phyloP scores from a whole-genome alignment of 2,797 vertebrate species.

The Sarcophilus harrisii region DNA sequence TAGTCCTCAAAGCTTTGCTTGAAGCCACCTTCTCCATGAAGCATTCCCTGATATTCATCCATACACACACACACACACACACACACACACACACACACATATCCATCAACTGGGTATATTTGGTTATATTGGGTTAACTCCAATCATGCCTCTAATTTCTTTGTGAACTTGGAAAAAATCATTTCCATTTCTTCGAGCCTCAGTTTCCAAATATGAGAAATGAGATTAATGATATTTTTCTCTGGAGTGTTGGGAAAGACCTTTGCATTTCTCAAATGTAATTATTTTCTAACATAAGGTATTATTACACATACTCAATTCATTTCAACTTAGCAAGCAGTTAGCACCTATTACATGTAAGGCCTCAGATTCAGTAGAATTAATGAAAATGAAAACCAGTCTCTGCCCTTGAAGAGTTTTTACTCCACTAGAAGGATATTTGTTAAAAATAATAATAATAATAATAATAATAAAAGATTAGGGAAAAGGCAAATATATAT shows the following conservation, averaged over 20 bases:
- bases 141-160: not conserved
- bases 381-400: not conserved
- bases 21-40: not conserved
- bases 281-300: not conserved
- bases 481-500: not conserved
- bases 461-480: not conserved
- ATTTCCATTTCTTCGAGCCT: not conserved
- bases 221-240: not conserved
- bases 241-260: not conserved
- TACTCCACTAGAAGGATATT: not conserved
- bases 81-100: not conserved
- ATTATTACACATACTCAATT: not conserved
- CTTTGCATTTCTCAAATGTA: not conserved
- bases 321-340: not conserved
- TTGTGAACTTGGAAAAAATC: not conserved
- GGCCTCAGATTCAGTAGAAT: not conserved
- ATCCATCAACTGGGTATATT: not conserved
- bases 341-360: not conserved
- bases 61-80: not conserved
- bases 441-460: too few species aligned
- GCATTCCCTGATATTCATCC: not conserved
- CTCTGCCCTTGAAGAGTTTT: not conserved
- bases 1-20: not conserved
- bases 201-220: constrained; percentile 24
- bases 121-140: not conserved